Base-by-base conservation (phyloP, 2,888 invertebrate genomes). In the Acleris cristana region DNA sequence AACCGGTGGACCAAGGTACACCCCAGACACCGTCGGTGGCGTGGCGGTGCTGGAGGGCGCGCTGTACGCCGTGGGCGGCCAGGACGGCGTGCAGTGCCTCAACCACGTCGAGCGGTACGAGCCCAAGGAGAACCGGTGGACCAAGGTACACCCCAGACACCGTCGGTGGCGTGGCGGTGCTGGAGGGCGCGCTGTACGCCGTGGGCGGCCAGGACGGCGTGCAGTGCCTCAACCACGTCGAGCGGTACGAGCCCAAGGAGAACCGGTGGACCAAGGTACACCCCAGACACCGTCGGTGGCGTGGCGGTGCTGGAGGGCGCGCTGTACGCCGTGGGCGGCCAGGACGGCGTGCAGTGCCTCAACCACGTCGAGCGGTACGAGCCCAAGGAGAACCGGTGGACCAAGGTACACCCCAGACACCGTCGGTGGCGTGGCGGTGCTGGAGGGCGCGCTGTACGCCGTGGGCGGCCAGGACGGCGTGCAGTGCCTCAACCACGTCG, bases 41-140 rank as follows among this genome's bases (percentile, higher is more conserved):
- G 99, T 99, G 65, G 99, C 99, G 1, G 99, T 99, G 52, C 93
- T 99, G 61, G 99, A 99, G 86, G 98, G 97, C 71, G 96, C 97
- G 84, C 93, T 98, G 58, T 99, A 98, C 90, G 98, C 98, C 1
- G 99, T 99, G 63, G 99, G 99, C 51, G 99, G 99, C 0, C 99
- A 99, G 89, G 98, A 98, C 92, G 98, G 98, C 61, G 98, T 98
- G 48, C 98, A 98, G 87, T 98, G 98, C 90, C 94, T 98, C 77
- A 98, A 99, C 93, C 98, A 99, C 89, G 99, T 99, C 6, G 99
- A 99, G 94, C 95, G 98, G 93, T 99, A 99, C 90, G 99, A 99
- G 92, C 99, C 99, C 59, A 98, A 98, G 90, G 97, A 98, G 82
- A 99, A 99, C 92, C 97, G 99, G 81, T 99, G 99, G 99, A 96